Evolutionary conservation across 2,113 vertebrate species (phyloP).

Genomic region (Gymnogyps californianus): DNA sequence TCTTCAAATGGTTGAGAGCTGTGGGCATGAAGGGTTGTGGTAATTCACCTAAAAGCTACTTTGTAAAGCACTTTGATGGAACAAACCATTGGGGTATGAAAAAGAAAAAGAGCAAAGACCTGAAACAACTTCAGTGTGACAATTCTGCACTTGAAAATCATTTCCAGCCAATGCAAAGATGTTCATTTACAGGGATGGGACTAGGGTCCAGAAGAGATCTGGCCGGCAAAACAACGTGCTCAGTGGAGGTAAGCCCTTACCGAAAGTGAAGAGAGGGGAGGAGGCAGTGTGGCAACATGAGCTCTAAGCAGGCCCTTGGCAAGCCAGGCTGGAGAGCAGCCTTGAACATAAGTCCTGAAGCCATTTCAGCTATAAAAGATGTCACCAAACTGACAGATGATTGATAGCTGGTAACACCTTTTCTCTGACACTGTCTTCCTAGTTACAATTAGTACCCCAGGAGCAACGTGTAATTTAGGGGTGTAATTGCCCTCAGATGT

Average conservation of each 20-base stretch:
- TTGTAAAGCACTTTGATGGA: neutral
- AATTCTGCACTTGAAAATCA: neutral
- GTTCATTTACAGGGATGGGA: neutral
- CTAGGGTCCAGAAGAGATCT: neutral
- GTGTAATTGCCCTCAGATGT: neutral
- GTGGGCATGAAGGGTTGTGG: neutral
- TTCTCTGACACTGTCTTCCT: neutral
- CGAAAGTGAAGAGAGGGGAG: neutral
- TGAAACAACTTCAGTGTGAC: neutral
- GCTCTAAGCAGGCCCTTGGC: neutral
- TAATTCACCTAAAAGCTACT: neutral
- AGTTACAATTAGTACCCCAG: neutral
- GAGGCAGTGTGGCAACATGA: neutral
- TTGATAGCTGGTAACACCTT: neutral
- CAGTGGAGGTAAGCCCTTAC: neutral
- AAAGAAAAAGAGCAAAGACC: neutral
- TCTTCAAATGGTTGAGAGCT: neutral
- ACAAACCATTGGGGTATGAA: accelerated
- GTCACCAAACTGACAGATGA: neutral
- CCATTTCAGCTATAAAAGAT: neutral
- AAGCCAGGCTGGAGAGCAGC: neutral
- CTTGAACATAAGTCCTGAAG: neutral
- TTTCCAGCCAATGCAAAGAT: neutral
- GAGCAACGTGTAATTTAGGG: neutral
- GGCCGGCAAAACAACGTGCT: neutral